These are phyloP conservation scores for Probosciger aterrimus DNA, from an alignment of 2,113 vertebrate genomes.

Conservation along the genomic window DNA sequence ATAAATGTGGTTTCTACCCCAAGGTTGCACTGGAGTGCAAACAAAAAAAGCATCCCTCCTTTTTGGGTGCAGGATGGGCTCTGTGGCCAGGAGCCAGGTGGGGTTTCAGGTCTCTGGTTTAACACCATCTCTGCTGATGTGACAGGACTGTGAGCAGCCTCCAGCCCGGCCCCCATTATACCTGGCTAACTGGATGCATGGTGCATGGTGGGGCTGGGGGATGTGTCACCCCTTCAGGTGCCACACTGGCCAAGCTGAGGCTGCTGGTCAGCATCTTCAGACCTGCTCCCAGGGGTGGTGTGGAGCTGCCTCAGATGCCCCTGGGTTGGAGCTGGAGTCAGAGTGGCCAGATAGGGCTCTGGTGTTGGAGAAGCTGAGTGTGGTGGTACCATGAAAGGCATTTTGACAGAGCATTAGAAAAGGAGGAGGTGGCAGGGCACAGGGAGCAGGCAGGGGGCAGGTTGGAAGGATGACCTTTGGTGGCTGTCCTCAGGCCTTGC, in stretches of 20 bases:
- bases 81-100: accelerated
- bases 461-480: neutral
- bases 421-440: neutral
- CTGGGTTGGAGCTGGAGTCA: neutral
- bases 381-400: neutral
- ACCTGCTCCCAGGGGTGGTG: neutral
- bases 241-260: neutral
- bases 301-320: neutral
- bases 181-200: neutral
- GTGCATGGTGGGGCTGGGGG: neutral
- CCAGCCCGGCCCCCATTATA: neutral
- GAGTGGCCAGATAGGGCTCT: neutral
- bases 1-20: neutral
- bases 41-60: neutral
- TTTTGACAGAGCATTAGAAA: neutral
- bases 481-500: neutral
- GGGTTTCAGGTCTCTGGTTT: neutral
- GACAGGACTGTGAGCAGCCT: accelerated
- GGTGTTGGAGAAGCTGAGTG: neutral
- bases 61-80: neutral
- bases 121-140: accelerated
- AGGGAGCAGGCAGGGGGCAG: neutral
- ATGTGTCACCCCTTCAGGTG: neutral
- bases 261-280: neutral
- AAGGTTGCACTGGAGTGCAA: neutral